phyloP scores from a whole-genome alignment of 2,113 vertebrate genomes.

The Pangasianodon gigas region DNA sequence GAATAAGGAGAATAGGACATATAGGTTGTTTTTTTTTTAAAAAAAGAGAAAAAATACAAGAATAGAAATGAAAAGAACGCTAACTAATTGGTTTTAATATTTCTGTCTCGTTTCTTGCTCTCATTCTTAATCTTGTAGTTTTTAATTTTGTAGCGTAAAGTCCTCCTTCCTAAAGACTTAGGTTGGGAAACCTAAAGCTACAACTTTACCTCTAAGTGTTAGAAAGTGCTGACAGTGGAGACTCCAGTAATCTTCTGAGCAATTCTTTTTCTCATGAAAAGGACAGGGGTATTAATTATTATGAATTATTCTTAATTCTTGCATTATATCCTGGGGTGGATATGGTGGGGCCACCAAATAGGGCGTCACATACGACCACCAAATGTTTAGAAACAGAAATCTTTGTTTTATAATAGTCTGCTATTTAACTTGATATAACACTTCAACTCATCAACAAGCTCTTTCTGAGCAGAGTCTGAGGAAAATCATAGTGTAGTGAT shows the following conservation, averaged over 20 bases:
- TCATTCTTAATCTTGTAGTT: not conserved
- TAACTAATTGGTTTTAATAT: not conserved
- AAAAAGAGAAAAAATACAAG: not conserved
- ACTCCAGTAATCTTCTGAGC: too few relatives aligned
- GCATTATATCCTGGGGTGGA: not conserved
- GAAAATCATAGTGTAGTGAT: not conserved
- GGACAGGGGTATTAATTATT: too few relatives aligned
- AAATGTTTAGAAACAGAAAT: not conserved
- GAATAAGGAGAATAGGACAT: not conserved
- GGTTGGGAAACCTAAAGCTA: not conserved
- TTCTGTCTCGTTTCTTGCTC: not conserved
- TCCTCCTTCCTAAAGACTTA: not conserved
- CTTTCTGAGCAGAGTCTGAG: not conserved
- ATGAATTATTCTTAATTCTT: not conserved
- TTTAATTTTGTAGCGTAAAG: too few relatives aligned
- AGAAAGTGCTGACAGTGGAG: not conserved
- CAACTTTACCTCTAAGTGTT: not conserved
- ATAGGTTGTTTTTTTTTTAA: not conserved
- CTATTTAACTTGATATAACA: not conserved
- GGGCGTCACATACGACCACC: not conserved
- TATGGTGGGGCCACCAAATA: not conserved
- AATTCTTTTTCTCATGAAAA: not conserved
- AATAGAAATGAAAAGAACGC: not conserved
- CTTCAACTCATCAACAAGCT: not conserved
- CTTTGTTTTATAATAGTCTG: not conserved